Conservation (phyloP, 1,140 invertebrate species). For the Notospermus geniculatus region DNA sequence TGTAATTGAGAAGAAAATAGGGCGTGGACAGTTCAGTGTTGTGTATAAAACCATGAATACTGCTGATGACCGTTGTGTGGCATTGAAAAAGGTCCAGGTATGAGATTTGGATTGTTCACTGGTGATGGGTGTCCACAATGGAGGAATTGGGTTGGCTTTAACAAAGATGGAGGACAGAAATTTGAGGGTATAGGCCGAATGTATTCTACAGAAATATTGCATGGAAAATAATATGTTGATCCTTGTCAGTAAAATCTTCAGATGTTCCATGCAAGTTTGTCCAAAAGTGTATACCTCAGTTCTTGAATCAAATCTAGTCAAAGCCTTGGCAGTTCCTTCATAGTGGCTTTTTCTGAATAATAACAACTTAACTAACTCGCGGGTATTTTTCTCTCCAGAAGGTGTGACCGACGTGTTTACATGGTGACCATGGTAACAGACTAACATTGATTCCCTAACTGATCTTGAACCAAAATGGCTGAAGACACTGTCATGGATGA, state of each 20-base stretch:
- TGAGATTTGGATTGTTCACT: background rate
- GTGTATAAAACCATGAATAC: background rate
- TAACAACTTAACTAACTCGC: too few species aligned
- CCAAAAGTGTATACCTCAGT: too few species aligned
- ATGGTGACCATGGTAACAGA: background rate
- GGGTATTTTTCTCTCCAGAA: too few species aligned
- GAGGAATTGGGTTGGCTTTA: background rate
- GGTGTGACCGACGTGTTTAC: too few species aligned
- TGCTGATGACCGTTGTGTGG: background rate
- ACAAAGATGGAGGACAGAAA: background rate
- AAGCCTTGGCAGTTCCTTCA: too few species aligned
- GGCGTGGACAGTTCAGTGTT: constrained; percentile 5
- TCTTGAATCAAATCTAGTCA: too few species aligned
- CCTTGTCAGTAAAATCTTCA: background rate
- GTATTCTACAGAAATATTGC: too few species aligned
- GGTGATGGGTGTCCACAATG: background rate
- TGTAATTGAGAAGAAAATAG: constrained; percentile 6
- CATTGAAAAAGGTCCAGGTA: constrained; percentile 8
- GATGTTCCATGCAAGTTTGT: background rate
- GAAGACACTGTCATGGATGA: background rate
- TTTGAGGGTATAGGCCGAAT: too few species aligned
- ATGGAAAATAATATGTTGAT: too few species aligned
- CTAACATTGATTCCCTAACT: background rate
- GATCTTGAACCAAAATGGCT: background rate
- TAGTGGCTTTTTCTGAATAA: too few species aligned